phyloP scores from a whole-genome alignment of 2,113 vertebrate genomes.

The Montifringilla adamsi region DNA sequence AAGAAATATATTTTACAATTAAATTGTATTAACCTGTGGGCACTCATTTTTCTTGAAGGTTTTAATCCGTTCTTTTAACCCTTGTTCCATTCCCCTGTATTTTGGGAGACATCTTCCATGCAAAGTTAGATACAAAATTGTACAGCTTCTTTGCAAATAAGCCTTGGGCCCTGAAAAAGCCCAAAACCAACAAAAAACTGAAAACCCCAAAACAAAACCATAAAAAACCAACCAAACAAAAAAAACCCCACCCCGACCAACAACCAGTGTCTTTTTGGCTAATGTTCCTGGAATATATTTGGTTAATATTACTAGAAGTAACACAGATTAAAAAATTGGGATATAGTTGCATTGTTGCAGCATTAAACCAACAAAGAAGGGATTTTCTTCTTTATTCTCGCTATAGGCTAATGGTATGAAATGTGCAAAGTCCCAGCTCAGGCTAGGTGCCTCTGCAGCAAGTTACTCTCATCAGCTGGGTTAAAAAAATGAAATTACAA shows the following conservation, averaged over 20 bases:
- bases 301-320: neutral
- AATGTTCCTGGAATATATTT: neutral
- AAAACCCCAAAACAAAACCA: neutral
- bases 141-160: neutral
- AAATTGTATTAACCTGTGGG: neutral
- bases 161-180: neutral
- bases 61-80: neutral
- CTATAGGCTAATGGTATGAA: neutral
- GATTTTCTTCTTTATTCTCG: neutral
- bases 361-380: neutral
- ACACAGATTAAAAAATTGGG: neutral
- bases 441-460: neutral
- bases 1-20: neutral
- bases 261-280: neutral
- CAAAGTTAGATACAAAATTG: neutral
- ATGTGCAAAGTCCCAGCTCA: neutral
- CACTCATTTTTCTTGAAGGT: neutral
- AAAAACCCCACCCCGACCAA: neutral
- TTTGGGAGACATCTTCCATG: neutral
- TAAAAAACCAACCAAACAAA: neutral
- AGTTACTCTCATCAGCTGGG: neutral
- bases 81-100: neutral
- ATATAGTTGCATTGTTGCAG: neutral
- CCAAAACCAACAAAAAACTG: neutral
- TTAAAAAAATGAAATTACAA: neutral